phyloP scores from a whole-genome alignment of 2,888 invertebrate species.

The Tineola bisselliella region DNA sequence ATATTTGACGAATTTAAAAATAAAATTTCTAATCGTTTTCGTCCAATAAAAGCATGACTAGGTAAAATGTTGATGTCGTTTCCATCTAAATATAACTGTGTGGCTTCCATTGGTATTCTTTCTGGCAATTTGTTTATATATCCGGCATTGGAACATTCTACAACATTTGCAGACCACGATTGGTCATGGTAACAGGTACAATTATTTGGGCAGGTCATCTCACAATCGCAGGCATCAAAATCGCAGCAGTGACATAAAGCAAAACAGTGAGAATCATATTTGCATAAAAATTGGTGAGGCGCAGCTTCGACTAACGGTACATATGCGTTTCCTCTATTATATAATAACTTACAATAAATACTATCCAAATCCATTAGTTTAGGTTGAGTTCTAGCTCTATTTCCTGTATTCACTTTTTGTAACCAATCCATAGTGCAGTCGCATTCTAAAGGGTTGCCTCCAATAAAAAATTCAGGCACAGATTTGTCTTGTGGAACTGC shows the following conservation, averaged over 20 bases:
- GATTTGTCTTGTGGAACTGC: slow-evolving; percentile 76
- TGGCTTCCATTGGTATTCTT: slow-evolving; percentile 90
- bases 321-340: slow-evolving; percentile 78
- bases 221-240: slow-evolving; percentile 91
- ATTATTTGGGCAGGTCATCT: slow-evolving; percentile 88
- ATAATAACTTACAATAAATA: slow-evolving; percentile 82
- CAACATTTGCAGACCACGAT: slow-evolving; percentile 86
- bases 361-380: slow-evolving; percentile 83
- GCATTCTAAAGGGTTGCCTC: slow-evolving; percentile 87
- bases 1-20: slow-evolving; percentile 83
- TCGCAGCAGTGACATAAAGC: slow-evolving; percentile 90
- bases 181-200: slow-evolving; percentile 92
- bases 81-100: slow-evolving; percentile 87
- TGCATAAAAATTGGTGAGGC: slow-evolving; percentile 84
- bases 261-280: slow-evolving; percentile 86
- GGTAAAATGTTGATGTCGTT: slow-evolving; percentile 80
- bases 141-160: slow-evolving; percentile 80
- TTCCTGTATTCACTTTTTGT: slow-evolving; percentile 80
- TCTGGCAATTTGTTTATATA: slow-evolving; percentile 77
- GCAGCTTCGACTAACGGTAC: slow-evolving; percentile 82
- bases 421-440: slow-evolving; percentile 94
- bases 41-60: slow-evolving; percentile 86
- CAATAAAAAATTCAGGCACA: slow-evolving; percentile 84
- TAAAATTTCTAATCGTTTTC: slow-evolving; percentile 79
- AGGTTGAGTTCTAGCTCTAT: slow-evolving; percentile 81